Conservation (phyloP, 2,888 invertebrate genomes). For the Helleia helle region DNA sequence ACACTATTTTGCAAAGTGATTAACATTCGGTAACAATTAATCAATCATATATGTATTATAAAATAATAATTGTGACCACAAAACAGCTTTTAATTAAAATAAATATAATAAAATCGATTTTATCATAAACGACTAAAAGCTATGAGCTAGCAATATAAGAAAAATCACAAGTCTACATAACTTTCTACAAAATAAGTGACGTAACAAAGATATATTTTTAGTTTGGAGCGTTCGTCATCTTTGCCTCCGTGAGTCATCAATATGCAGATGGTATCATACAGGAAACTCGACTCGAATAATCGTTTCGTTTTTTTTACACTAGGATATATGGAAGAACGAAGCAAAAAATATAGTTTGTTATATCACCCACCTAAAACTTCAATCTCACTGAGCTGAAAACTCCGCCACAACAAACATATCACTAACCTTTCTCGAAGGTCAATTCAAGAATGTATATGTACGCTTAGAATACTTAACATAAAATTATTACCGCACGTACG, state of each 20-base stretch:
- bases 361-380: slow-evolving; percentile 6
- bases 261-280: background rate
- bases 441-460: slow-evolving; percentile 73
- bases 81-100: slow-evolving; percentile 40
- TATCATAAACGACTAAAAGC: slow-evolving; percentile 66
- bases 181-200: slow-evolving; percentile 34
- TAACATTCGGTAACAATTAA: slow-evolving; percentile 3
- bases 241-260: background rate
- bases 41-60: slow-evolving; percentile 12
- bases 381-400: slow-evolving; percentile 46
- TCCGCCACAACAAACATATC: slow-evolving; percentile 64
- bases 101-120: slow-evolving; percentile 54
- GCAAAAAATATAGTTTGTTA: slow-evolving; percentile 3
- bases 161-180: slow-evolving; percentile 60
- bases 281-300: slow-evolving; percentile 2
- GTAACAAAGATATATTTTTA: slow-evolving; percentile 2
- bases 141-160: slow-evolving; percentile 62
- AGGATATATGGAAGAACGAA: background rate
- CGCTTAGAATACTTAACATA: slow-evolving; percentile 66
- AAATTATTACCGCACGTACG: slow-evolving; percentile 48
- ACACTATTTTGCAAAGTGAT: background rate
- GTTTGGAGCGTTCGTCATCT: slow-evolving; percentile 1
- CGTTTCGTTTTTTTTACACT: slow-evolving; percentile 1
- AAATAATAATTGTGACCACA: slow-evolving; percentile 48
- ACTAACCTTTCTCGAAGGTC: slow-evolving; percentile 73